Evolutionary conservation across 2,797 vertebrate species (phyloP).

Genomic region (Masticophis lateralis): DNA sequence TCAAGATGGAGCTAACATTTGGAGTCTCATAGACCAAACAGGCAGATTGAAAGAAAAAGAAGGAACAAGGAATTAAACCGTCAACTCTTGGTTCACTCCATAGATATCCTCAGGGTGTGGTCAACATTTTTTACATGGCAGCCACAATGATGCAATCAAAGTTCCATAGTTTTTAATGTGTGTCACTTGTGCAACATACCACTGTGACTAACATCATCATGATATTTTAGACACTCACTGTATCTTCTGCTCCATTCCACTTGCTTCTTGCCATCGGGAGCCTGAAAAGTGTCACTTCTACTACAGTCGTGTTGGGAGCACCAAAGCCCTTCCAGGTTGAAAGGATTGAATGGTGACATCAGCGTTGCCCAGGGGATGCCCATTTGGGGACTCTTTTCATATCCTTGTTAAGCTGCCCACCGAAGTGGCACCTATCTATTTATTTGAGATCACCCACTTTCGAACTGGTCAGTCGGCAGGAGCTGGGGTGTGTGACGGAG

Average conservation of each 20-base stretch:
- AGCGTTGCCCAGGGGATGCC: not conserved
- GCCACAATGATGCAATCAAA: not conserved
- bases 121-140: not conserved
- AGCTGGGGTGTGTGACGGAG: not conserved
- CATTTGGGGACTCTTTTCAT: not conserved
- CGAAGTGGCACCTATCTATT: not conserved
- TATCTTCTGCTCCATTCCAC: not conserved
- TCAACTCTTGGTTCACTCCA: not conserved
- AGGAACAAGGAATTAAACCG: not conserved
- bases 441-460: not conserved
- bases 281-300: not conserved
- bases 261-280: not conserved
- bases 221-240: not conserved
- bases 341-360: not conserved
- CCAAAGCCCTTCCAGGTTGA: not conserved
- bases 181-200: not conserved
- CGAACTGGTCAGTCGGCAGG: not conserved
- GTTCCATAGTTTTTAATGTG: not conserved
- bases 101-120: not conserved
- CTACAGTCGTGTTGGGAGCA: not conserved
- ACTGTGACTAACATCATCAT: not conserved
- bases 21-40: not conserved
- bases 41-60: not conserved
- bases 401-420: not conserved
- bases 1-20: not conserved